Conservation (phyloP, 2,113 vertebrate genomes). For the Cyprinodon tularosa region DNA sequence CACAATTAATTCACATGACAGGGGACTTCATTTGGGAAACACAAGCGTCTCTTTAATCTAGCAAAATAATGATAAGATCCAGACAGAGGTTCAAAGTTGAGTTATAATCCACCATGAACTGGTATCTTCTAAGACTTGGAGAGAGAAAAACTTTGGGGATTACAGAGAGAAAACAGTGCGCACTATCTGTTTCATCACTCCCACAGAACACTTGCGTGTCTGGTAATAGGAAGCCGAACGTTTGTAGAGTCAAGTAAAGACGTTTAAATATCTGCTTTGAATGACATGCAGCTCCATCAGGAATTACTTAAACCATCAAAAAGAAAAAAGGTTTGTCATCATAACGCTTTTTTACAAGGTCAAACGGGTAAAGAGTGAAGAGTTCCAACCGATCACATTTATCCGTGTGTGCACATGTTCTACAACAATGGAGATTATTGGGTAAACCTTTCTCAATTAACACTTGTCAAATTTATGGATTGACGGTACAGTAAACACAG, state of each 20-base stretch:
- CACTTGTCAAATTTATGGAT: conserved; percentile 4
- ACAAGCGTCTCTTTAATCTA: conserved; percentile 43
- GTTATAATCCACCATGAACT: conserved; percentile 64
- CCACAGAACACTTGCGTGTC: conserved; percentile 25
- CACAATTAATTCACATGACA: conserved; percentile 37
- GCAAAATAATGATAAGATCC: conserved; percentile 26
- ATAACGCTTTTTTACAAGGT: conserved; percentile 4
- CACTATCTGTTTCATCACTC: conserved; percentile 61
- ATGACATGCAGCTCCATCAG: not conserved
- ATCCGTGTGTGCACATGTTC: no score
- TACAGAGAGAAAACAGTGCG: conserved; percentile 47
- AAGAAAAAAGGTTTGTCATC: conserved; percentile 8
- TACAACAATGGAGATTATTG: not conserved
- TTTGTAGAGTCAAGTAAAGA: conserved; percentile 36
- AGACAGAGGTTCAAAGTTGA: conserved; percentile 37
- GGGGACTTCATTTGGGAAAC: conserved; percentile 28
- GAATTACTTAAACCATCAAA: conserved; percentile 42
- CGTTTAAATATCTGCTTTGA: conserved; percentile 62
- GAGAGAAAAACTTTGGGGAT: conserved; percentile 42
- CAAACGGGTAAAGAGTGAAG: conserved; percentile 13
- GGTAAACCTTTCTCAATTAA: not conserved
- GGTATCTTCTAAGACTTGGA: conserved; percentile 50
- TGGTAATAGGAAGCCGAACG: conserved; percentile 41
- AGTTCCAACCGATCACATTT: not conserved
- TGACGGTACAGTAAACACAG: conserved; percentile 10